phyloP scores from a whole-genome alignment of 2,797 vertebrate species.

The Myotis findleyi region DNA sequence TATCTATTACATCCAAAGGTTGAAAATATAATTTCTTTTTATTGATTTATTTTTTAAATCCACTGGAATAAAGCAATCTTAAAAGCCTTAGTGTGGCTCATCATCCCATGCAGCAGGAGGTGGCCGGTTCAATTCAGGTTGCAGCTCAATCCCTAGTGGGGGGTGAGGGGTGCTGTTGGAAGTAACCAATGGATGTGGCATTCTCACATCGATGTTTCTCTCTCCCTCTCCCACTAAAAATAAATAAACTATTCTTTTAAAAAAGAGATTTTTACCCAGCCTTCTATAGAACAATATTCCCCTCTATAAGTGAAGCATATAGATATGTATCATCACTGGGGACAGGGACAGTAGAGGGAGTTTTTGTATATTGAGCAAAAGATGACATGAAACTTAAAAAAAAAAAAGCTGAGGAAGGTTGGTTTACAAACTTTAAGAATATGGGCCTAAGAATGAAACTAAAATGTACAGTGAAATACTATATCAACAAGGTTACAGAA shows the following conservation, averaged over 20 bases:
- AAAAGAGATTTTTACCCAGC: not conserved
- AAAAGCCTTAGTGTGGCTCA: not conserved
- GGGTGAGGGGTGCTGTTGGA: too few species aligned
- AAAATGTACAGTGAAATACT: not conserved
- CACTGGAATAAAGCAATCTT: not conserved
- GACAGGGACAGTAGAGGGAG: not conserved
- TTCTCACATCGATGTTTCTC: too few species aligned
- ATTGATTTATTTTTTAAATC: not conserved
- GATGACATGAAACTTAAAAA: not conserved
- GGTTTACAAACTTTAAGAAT: not conserved
- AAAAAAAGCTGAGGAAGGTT: not conserved
- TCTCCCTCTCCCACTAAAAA: too few species aligned
- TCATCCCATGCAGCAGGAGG: too few species aligned
- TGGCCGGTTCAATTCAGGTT: too few species aligned
- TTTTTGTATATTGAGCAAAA: not conserved
- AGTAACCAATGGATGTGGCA: too few species aligned
- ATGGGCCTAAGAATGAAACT: not conserved
- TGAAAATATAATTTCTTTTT: not conserved
- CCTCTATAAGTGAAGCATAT: not conserved
- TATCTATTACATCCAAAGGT: not conserved
- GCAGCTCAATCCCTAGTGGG: too few species aligned
- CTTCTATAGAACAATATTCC: not conserved
- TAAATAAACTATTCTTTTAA: too few species aligned
- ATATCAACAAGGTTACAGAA: not conserved
- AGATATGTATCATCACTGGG: not conserved